phyloP scores from a whole-genome alignment of 1,140 invertebrate species.

The Saccostrea glomerata region DNA sequence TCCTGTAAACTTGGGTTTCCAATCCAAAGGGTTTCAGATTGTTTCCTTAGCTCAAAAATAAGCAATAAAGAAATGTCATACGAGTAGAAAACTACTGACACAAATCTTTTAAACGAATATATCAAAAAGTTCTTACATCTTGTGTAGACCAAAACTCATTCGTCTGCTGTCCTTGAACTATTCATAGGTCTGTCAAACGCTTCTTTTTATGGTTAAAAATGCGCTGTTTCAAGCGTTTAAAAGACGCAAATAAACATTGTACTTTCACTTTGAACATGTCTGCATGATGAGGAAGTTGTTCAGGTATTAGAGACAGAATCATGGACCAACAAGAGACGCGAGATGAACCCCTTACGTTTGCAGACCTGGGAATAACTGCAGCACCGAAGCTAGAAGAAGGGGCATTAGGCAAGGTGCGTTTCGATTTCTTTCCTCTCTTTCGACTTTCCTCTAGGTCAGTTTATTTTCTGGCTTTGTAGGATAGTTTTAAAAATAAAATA shows the following conservation, averaged over 20 bases:
- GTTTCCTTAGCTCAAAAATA: no score
- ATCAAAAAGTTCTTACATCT: no score
- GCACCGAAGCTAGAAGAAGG: conserved; percentile 44
- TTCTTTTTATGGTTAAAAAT: background rate
- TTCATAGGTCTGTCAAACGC: background rate
- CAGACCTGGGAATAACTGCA: conserved; percentile 55
- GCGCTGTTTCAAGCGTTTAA: background rate
- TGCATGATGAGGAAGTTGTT: conserved; percentile 8
- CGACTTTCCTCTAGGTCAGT: no score
- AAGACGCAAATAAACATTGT: background rate
- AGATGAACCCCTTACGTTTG: conserved; percentile 50
- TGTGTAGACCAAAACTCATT: background rate
- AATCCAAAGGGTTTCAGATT: no score
- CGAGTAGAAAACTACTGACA: no score
- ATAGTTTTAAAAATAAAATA: no score
- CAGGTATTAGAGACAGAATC: background rate
- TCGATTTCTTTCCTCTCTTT: background rate
- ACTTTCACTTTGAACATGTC: conserved; percentile 3
- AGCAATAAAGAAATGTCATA: no score
- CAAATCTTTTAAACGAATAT: no score
- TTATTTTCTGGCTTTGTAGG: no score
- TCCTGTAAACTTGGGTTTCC: no score
- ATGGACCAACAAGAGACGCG: conserved; percentile 45
- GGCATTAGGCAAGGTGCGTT: conserved; percentile 54
- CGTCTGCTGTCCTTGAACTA: conserved; percentile 34